Conservation (phyloP, 2,888 invertebrate species). For the Brachylomia viminalis region DNA sequence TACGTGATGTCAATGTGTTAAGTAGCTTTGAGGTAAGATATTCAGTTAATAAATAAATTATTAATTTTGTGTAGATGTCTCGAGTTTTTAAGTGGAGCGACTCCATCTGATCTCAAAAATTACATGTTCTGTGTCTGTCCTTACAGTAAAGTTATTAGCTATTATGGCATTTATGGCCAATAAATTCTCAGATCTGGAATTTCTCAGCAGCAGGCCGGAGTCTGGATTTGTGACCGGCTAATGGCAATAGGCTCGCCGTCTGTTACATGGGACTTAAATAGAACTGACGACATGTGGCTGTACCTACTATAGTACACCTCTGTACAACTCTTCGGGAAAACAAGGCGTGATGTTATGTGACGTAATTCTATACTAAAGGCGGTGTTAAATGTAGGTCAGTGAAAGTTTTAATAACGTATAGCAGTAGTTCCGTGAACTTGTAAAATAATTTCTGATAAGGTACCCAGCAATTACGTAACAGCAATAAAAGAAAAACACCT, state of each 20-base stretch:
- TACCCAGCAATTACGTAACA: conserved; percentile 14
- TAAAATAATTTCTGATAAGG: neutral
- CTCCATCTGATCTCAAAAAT: neutral
- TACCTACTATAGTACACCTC: neutral
- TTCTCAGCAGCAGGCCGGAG: neutral
- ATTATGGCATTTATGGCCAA: neutral
- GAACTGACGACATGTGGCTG: neutral
- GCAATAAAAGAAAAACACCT: conserved; percentile 48
- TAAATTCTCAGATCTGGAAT: neutral
- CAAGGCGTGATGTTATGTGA: neutral
- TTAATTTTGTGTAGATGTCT: conserved; percentile 10
- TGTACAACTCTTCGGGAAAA: neutral
- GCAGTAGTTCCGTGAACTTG: neutral
- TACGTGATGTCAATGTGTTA: conserved; percentile 2
- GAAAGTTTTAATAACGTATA: neutral
- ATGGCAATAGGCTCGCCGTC: neutral
- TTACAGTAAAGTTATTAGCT: neutral
- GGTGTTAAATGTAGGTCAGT: neutral
- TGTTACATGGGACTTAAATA: neutral
- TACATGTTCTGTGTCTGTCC: neutral
- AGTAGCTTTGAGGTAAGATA: conserved; percentile 13
- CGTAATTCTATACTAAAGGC: too few species aligned
- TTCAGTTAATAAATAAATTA: conserved; percentile 7
- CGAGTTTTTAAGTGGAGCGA: neutral
- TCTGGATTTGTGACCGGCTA: neutral